Conservation (phyloP, 23 tunicate species). For the Trididemnum clinides region DNA sequence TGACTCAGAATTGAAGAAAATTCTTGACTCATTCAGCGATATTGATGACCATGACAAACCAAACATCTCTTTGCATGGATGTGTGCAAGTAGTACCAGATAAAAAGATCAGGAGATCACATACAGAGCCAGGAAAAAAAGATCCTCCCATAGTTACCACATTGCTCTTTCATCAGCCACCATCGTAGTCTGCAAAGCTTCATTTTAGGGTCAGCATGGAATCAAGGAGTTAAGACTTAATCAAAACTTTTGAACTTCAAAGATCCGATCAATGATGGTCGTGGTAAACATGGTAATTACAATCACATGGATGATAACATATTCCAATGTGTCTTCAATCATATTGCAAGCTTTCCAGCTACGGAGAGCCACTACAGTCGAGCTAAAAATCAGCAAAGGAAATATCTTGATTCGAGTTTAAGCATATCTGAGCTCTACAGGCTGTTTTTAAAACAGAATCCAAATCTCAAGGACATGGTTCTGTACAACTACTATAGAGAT, state of each 20-base stretch:
- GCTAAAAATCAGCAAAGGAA: not conserved
- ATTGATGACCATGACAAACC: not conserved
- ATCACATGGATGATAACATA: not conserved
- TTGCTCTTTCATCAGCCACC: too few species aligned
- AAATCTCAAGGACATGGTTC: not conserved
- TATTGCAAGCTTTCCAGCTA: not conserved
- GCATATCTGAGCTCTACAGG: not conserved
- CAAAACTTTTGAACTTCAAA: not conserved
- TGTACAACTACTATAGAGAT: not conserved
- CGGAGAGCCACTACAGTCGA: conserved; percentile 5
- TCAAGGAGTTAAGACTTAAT: not conserved
- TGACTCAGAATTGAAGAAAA: not conserved
- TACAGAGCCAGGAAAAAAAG: not conserved
- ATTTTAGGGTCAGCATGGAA: not conserved
- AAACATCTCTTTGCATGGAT: not conserved
- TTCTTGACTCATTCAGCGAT: not conserved
- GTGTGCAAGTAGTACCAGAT: not conserved
- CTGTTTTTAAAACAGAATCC: not conserved
- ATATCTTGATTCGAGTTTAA: not conserved
- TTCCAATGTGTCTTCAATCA: not conserved
- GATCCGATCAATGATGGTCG: not conserved
- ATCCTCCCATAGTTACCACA: too few species aligned
- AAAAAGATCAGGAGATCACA: not conserved
- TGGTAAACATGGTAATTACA: not conserved
- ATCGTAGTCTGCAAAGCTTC: not conserved